Conservation (phyloP, 2,888 invertebrate species). For the Liopterus haemorrhoidalis region DNA sequence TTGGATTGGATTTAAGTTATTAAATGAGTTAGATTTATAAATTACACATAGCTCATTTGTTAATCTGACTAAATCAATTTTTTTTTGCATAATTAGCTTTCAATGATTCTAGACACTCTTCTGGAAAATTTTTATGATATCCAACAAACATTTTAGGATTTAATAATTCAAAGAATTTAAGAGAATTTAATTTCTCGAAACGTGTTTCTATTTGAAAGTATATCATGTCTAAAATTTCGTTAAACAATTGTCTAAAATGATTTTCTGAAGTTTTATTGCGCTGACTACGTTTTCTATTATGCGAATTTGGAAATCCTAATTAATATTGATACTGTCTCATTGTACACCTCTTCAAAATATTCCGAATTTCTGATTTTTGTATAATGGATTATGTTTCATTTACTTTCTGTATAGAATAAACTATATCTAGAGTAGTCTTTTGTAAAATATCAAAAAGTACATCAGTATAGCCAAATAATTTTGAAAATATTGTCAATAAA, state of each 20-base stretch:
- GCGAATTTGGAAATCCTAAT: constrained; percentile 6
- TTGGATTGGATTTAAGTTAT: not conserved
- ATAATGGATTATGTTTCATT: constrained; percentile 2
- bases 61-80: constrained; percentile 9
- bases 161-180: constrained; percentile 13
- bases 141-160: constrained; percentile 5
- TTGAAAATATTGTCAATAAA: constrained; percentile 10
- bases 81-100: constrained; percentile 4
- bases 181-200: constrained; percentile 9
- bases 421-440: constrained; percentile 3
- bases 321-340: constrained; percentile 1
- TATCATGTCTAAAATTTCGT: constrained; percentile 11
- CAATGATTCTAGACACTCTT: constrained; percentile 11
- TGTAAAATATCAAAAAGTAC: constrained; percentile 6
- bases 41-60: constrained; percentile 8
- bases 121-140: constrained; percentile 8
- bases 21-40: constrained; percentile 8
- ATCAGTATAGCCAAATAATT: constrained; percentile 10
- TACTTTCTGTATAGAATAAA: constrained; percentile 8
- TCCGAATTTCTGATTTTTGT: constrained; percentile 2
- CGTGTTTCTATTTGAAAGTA: constrained; percentile 10
- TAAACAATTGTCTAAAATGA: constrained; percentile 7
- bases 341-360: constrained; percentile 6
- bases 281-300: not conserved
- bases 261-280: not conserved